These are phyloP conservation scores for Myopa testacea DNA, from an alignment of 2,888 invertebrate genomes.

Conservation along the genomic window DNA sequence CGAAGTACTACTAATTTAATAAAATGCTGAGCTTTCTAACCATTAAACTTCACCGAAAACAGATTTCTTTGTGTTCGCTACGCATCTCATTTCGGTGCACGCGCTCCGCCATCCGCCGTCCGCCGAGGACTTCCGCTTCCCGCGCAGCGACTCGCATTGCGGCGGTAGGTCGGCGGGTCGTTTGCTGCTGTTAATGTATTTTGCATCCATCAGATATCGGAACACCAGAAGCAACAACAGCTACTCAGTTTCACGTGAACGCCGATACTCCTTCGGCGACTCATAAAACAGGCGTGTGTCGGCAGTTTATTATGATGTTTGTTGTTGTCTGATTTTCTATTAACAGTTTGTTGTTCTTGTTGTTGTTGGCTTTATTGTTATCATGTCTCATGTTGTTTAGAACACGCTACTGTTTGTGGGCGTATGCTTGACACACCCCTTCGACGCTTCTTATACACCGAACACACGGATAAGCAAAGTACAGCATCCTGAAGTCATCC, in stretches of 20 bases:
- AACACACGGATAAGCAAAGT: no score
- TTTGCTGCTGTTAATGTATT: conserved; percentile 18
- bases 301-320: conserved; percentile 62
- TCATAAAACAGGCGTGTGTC: conserved; percentile 66
- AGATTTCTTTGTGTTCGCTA: conserved; percentile 23
- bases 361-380: conserved; percentile 3
- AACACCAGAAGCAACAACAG: neutral
- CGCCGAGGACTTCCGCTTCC: conserved; percentile 53
- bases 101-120: conserved; percentile 55
- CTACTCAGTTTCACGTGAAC: neutral
- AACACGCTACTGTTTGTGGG: neutral
- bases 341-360: neutral
- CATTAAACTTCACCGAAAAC: conserved; percentile 34
- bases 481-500: no score
- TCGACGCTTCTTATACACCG: neutral
- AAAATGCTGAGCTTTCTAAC: neutral
- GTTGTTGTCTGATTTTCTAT: conserved; percentile 20
- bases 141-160: conserved; percentile 42
- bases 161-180: neutral
- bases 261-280: conserved; percentile 42
- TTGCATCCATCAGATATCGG: conserved; percentile 32
- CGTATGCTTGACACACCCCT: neutral
- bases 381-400: neutral
- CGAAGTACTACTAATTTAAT: conserved; percentile 26
- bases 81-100: conserved; percentile 52